These are phyloP conservation scores for Eupithecia insigniata DNA, from an alignment of 2,888 invertebrate species.

Conservation along the genomic window DNA sequence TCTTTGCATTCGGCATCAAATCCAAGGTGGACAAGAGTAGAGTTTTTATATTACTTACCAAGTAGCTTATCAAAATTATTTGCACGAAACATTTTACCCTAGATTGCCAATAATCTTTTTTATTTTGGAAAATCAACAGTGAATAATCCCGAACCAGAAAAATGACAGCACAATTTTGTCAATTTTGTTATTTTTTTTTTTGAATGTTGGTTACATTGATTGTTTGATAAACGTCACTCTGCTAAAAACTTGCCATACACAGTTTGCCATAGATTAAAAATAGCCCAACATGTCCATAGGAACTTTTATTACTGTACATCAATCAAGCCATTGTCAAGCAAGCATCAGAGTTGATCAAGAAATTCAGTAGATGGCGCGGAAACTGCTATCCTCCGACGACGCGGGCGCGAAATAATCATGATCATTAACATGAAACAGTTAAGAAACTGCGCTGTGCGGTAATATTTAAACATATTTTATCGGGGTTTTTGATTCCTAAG, in stretches of 20 bases:
- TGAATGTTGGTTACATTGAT: conserved; percentile 37
- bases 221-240: conserved; percentile 28
- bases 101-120: conserved; percentile 59
- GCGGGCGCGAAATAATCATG: neutral
- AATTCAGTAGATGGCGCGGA: conserved; percentile 15
- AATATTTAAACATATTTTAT: neutral
- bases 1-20: conserved; percentile 1
- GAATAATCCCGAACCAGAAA: conserved; percentile 72
- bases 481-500: neutral
- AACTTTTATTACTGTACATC: neutral
- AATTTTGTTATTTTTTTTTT: conserved; percentile 63
- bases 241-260: conserved; percentile 11
- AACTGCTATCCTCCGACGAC: neutral
- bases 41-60: conserved; percentile 73
- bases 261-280: conserved; percentile 18
- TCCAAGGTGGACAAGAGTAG: conserved; percentile 18
- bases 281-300: neutral
- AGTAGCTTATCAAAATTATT: conserved; percentile 87
- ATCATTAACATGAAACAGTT: no score
- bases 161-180: conserved; percentile 80
- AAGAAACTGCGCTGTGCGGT: neutral
- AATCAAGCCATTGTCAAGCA: conserved; percentile 11
- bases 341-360: neutral
- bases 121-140: conserved; percentile 75
- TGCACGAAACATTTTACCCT: conserved; percentile 85